phyloP scores from a whole-genome alignment of 2,797 vertebrate genomes.

The Falco concolor region DNA sequence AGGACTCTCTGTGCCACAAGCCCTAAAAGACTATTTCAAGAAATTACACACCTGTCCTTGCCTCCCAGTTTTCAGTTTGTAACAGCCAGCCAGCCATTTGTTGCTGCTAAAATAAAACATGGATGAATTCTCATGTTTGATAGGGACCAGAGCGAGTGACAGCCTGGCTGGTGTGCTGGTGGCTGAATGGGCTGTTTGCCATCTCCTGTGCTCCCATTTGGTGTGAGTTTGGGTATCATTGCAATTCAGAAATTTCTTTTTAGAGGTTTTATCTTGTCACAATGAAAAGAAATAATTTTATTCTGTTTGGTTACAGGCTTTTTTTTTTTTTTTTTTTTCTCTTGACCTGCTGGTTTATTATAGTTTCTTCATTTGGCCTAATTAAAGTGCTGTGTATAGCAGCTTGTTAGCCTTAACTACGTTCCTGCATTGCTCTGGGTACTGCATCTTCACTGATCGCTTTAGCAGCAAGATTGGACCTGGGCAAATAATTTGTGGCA shows the following conservation, averaged over 20 bases:
- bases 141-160: neutral
- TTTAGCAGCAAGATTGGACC: constrained; percentile 27
- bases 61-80: neutral
- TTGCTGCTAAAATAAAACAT: neutral
- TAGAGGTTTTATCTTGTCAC: neutral
- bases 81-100: neutral
- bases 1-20: neutral
- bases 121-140: fast-evolving
- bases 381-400: constrained; percentile 48
- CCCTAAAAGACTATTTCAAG: neutral
- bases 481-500: constrained; percentile 31
- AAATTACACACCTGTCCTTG: constrained; percentile 27
- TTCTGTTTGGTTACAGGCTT: neutral
- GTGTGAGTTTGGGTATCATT: neutral
- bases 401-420: constrained; percentile 16
- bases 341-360: constrained; percentile 52
- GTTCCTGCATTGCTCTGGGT: neutral
- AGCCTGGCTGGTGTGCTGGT: neutral
- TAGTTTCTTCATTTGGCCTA: constrained; percentile 42
- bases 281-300: neutral
- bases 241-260: neutral
- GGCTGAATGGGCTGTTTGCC: neutral
- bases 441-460: neutral
- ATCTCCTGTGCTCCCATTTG: neutral
- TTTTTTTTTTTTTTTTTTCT: neutral